Percentiles rank a stretch among this genome's conserved stretches.
These are phyloP conservation scores for Pteria penguin DNA, from an alignment of 2,888 invertebrate species.

Conservation along the genomic window DNA sequence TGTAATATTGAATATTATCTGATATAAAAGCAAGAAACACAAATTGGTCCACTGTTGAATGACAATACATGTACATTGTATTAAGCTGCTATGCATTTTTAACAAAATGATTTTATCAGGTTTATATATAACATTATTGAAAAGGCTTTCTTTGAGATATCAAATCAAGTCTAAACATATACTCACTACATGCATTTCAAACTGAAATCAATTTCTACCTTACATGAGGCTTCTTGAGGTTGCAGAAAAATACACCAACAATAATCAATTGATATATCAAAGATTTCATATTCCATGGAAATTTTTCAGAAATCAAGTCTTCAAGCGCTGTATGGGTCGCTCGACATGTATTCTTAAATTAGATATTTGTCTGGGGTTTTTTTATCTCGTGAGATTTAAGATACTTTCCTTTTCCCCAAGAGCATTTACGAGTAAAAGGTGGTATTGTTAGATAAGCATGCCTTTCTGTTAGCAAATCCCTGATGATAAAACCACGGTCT, in stretches of 20 bases:
- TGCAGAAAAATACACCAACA: slow-evolving; percentile 12
- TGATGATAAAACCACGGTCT: slow-evolving; percentile 24
- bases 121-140: too few relatives aligned
- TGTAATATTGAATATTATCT: too few relatives aligned
- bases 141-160: too few relatives aligned
- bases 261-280: slow-evolving; percentile 4
- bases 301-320: slow-evolving; percentile 3
- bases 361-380: neutral
- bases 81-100: too few relatives aligned
- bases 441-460: slow-evolving; percentile 9
- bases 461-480: slow-evolving; percentile 21
- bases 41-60: too few relatives aligned
- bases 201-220: neutral
- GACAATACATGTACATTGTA: too few relatives aligned
- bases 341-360: slow-evolving; percentile 7
- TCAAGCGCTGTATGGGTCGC: neutral
- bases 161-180: too few relatives aligned
- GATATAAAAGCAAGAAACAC: too few relatives aligned
- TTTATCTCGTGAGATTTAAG: neutral
- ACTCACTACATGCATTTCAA: too few relatives aligned
- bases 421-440: slow-evolving; percentile 10
- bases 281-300: slow-evolving; percentile 14
- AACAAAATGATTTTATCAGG: too few relatives aligned
- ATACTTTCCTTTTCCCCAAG: slow-evolving; percentile 9
- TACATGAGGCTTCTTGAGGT: neutral